Evolutionary conservation across 2,797 vertebrate genomes (phyloP), one percentile per base, ranked within the genome.

Genomic region (Synanceia verrucosa): DNA sequence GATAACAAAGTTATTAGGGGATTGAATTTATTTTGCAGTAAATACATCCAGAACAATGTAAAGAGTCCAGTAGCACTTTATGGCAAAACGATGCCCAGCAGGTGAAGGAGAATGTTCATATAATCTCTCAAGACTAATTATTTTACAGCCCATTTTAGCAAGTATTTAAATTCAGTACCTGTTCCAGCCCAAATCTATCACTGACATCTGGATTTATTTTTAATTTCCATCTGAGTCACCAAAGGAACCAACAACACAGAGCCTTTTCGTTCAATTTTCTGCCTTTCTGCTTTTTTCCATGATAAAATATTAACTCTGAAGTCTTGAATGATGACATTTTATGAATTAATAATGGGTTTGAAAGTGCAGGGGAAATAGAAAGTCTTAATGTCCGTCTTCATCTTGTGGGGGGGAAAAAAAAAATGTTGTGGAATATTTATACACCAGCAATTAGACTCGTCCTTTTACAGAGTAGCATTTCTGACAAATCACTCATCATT

Each of bases 341-440:
- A 89, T 92, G 81, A 89, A 91, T 92, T 82, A 91, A 88, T 92
- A 82, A 92, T 88, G 77, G 73, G 58, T 77, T 80, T 81, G 61
- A 89, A 82, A 83, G 78, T 85, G 85, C 34, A 46, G 72, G 69
- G 87, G 88, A 90, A 91, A 90, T 91, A 77, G 82, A 86, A 85
- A 73, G 70, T 67, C 64, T 47, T 76, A 83, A 91, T 91, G 78
- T 89, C 81, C 78, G 73, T 81, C 85, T 85, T 88, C 68, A 84
- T 84, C 73, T 66, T 7, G n/a, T 19, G 16, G 39, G 29, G 29
- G 29, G 18, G 23, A 44, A 66, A 64, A 86, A 83, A 61, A 75
- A 76, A 73, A 88, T 72, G 57, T 65, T 72, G 53, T 82, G 77
- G 70, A 83, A 87, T 89, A 90, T 83, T 88, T 85, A 83, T 82